These are phyloP conservation scores for Zoanthus solanderi DNA, from an alignment of 92 coral and sea anemone species.

Conservation along the genomic window DNA sequence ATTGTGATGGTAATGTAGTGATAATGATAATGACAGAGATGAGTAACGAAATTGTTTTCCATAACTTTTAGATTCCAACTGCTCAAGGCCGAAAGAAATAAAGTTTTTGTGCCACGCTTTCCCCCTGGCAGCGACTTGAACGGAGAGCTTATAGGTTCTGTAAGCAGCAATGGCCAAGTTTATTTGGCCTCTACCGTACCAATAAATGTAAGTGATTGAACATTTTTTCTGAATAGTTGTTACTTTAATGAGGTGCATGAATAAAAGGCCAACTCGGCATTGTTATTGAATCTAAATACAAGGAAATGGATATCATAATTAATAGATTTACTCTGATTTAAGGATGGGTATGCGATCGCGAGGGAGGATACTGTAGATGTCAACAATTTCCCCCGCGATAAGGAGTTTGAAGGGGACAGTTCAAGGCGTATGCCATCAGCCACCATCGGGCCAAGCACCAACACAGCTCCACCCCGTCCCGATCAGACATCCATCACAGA, in stretches of 20 bases:
- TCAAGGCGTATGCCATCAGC: background rate
- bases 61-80: conserved; percentile 10
- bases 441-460: background rate
- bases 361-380: background rate
- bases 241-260: background rate
- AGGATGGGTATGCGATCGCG: background rate
- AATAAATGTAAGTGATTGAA: background rate
- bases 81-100: conserved; percentile 2
- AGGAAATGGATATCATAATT: background rate
- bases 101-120: conserved; percentile 1
- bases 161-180: background rate
- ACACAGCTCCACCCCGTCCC: background rate
- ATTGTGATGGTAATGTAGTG: no score
- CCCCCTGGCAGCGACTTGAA: background rate
- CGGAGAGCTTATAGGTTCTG: background rate
- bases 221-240: background rate
- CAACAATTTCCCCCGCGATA: background rate
- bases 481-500: background rate
- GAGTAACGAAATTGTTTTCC: background rate
- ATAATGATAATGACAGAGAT: no score
- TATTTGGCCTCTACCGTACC: conserved; percentile 1
- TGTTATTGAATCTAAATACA: background rate
- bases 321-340: background rate
- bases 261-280: no score
- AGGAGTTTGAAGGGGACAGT: background rate